Conservation (phyloP, 2,888 invertebrate genomes). For the Sinopyrophorus schimmeli region DNA sequence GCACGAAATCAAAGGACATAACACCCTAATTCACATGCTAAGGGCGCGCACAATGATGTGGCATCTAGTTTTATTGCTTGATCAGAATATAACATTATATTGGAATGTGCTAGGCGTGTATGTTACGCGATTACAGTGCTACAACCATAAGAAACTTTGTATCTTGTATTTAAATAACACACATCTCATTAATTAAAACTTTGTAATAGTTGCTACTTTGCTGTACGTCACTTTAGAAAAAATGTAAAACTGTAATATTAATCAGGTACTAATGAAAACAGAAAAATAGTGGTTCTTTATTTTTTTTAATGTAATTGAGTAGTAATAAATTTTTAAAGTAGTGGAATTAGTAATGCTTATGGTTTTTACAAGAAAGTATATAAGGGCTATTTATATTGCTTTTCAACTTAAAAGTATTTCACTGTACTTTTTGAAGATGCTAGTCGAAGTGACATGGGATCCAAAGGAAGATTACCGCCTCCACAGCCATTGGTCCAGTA, state of each 20-base stretch:
- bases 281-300: too few relatives aligned
- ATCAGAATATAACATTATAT: conserved; percentile 54
- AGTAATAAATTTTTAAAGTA: too few relatives aligned
- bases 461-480: conserved; percentile 43
- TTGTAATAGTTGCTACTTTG: too few relatives aligned
- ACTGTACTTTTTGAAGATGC: conserved; percentile 34
- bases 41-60: conserved; percentile 52
- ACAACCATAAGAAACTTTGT: conserved; percentile 19
- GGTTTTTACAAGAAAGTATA: too few relatives aligned
- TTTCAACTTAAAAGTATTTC: conserved; percentile 26
- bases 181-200: too few relatives aligned
- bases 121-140: conserved; percentile 33
- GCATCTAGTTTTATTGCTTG: conserved; percentile 56
- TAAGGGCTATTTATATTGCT: background rate
- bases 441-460: conserved; percentile 36
- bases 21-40: conserved; percentile 53
- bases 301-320: too few relatives aligned
- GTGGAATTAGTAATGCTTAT: too few relatives aligned
- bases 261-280: too few relatives aligned
- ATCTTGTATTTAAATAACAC: too few relatives aligned
- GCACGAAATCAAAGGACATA: conserved; percentile 51
- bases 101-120: conserved; percentile 44
- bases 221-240: too few relatives aligned
- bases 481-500: conserved; percentile 51
- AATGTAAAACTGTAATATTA: too few relatives aligned